Evolutionary conservation across 2,888 invertebrate genomes (phyloP), one percentile per base, ranked within the genome.

Genomic region (Meloe dianella): DNA sequence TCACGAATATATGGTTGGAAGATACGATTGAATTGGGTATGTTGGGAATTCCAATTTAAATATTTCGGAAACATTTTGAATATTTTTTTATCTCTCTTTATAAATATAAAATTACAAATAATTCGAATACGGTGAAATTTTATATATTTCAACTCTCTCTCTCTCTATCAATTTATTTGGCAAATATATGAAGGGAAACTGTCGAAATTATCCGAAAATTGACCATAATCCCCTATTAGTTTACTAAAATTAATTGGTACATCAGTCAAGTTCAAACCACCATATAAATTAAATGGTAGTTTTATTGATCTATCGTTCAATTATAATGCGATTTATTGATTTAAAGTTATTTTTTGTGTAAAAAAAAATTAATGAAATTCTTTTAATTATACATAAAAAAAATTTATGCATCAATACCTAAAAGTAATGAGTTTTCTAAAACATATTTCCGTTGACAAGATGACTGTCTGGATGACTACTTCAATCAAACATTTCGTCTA

Each of bases 1-100:
- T 54, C 24, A 54, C 6, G 22, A 22, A 22, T 51, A 17, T 51
- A 47, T 20, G 8, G 17, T 6, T 51, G 12, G 12, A 17, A n/a
- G 41, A 41, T 41, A 41, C 47, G 20, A 20, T 47, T 20, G 47
- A 20, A 5, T 32, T 32, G n/a, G n/a, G 17, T n/a, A 41, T 20
- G 54, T 54, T 8, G 54, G 54, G 54, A 54, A 54, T 54, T 54
- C 14, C 24, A 54, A 54, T 54, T 54, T 54, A 27, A 54, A 54
- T 54, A 54, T 54, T 54, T 54, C 24, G 54, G 54, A 14, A 54
- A 54, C 24, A 54, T 27, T 24, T 54, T 24, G 38, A 38, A 38
- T 35, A 2, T 12, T n/a, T 38, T n/a, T 38, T 14, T 14, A 12
- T 35, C 4, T 27, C 27, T 27, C 27, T 27, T 27, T n/a, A n/a